These are phyloP conservation scores for Himalopsyche japonica DNA, from an alignment of 2,888 invertebrate genomes.

Conservation along the genomic window DNA sequence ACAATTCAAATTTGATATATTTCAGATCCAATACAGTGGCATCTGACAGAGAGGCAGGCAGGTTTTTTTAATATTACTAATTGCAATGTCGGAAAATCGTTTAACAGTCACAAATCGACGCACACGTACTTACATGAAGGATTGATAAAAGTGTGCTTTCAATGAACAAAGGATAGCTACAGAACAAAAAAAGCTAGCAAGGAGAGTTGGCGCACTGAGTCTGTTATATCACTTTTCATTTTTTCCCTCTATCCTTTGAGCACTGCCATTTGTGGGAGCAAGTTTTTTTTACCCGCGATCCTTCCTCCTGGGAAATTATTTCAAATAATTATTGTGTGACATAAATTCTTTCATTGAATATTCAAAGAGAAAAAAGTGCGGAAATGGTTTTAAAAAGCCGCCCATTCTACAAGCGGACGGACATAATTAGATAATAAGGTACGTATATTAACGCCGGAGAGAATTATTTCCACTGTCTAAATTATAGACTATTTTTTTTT, in stretches of 20 bases:
- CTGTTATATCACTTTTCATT: background rate
- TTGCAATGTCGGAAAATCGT: too few species aligned
- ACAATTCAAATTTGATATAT: too few species aligned
- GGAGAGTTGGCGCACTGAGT: background rate
- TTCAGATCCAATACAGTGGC: too few species aligned
- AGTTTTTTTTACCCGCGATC: background rate
- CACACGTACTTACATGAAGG: background rate
- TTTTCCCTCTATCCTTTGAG: background rate
- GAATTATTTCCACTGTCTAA: background rate
- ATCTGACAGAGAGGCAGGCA: too few species aligned
- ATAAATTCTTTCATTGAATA: background rate
- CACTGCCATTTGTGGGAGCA: background rate
- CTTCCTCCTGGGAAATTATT: background rate
- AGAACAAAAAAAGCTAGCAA: background rate
- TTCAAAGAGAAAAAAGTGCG: background rate
- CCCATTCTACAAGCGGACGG: background rate
- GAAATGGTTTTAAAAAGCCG: background rate
- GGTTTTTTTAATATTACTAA: too few species aligned
- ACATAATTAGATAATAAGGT: background rate
- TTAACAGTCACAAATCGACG: background rate
- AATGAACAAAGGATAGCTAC: background rate
- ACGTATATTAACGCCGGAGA: background rate
- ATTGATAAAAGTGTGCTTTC: background rate
- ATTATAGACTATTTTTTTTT: background rate
- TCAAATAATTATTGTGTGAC: background rate